These are phyloP conservation scores for Leptinotarsa undecemlineata DNA, from an alignment of 1,140 invertebrate species.

Conservation along the genomic window DNA sequence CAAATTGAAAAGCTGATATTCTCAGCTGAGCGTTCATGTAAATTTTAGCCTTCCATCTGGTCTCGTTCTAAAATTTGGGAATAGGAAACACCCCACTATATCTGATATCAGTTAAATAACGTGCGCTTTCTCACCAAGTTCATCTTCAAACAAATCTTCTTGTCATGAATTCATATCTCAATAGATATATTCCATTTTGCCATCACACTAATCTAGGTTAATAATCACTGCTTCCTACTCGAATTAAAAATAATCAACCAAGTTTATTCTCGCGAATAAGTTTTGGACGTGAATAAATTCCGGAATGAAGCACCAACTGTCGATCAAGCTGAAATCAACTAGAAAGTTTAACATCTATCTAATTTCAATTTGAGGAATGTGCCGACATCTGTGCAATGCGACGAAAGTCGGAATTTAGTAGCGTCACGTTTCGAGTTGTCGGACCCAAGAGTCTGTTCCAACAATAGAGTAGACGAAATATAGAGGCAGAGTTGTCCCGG, in stretches of 20 bases:
- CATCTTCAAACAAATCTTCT: no score
- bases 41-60: no score
- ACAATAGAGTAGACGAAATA: background rate
- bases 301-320: background rate
- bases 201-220: background rate
- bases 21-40: no score
- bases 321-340: background rate
- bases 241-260: background rate
- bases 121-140: no score
- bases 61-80: no score
- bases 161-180: background rate
- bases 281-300: slow-evolving; percentile 2
- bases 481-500: no score
- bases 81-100: no score
- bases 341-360: slow-evolving; percentile 1
- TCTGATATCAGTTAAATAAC: no score
- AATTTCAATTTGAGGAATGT: slow-evolving; percentile 2
- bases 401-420: background rate
- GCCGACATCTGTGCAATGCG: slow-evolving; percentile 1
- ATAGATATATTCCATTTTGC: background rate
- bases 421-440: background rate
- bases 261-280: background rate
- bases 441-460: background rate
- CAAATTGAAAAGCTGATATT: no score
- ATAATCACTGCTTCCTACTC: background rate